Percentiles rank a stretch among this genome's conserved stretches.
Conservation (phyloP, 2,113 vertebrate genomes). For the Rhabdornis inornatus region DNA sequence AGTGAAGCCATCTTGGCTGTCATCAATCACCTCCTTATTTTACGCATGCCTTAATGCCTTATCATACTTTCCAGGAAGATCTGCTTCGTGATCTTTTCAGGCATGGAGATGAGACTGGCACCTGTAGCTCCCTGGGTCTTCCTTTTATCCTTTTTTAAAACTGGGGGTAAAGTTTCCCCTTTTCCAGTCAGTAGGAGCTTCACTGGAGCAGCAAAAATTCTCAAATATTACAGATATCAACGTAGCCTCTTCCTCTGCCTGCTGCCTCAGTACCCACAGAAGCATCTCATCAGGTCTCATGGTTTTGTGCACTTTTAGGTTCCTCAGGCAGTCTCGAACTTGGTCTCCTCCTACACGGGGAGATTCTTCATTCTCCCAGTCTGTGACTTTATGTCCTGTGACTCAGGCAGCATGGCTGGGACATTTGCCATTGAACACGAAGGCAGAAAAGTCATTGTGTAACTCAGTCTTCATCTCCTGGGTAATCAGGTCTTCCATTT, state of each 20-base stretch:
- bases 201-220: not conserved
- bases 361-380: not conserved
- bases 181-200: not conserved
- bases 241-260: not conserved
- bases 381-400: not conserved
- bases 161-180: fast-evolving
- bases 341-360: not conserved
- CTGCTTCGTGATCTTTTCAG: not conserved
- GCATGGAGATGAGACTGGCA: not conserved
- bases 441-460: not conserved
- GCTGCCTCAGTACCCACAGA: not conserved
- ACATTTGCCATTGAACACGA: not conserved
- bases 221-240: not conserved
- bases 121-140: not conserved
- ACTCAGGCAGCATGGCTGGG: not conserved
- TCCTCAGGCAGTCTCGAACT: not conserved
- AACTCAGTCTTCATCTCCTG: not conserved
- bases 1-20: not conserved
- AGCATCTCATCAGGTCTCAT: not conserved
- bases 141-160: not conserved
- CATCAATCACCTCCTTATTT: not conserved
- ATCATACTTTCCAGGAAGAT: not conserved
- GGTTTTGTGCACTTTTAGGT: not conserved
- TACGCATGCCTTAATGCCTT: not conserved
- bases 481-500: not conserved